Conservation (phyloP, 2,113 vertebrate species). For the Xenus cinereus region DNA sequence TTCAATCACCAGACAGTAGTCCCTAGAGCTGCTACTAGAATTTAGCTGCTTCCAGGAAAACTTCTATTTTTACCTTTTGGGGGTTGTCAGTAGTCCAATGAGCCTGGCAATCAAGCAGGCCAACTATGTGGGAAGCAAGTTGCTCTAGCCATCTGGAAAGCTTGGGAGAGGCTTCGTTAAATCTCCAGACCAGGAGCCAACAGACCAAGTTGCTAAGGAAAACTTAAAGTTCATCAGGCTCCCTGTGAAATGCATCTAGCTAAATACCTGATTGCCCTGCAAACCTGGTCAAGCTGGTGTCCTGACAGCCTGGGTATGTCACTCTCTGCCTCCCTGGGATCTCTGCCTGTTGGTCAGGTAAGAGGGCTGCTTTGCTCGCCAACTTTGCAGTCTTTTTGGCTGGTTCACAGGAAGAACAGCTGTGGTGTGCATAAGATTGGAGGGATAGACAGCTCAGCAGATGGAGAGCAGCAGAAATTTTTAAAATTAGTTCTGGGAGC, state of each 20-base stretch:
- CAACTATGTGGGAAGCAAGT: rapidly evolving
- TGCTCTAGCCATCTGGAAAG: background rate
- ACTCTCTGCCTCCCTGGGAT: background rate
- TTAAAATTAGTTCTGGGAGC: background rate
- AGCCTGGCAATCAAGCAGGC: background rate
- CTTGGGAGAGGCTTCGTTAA: background rate
- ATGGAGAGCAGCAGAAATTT: background rate
- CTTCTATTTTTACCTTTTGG: background rate
- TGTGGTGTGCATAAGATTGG: background rate
- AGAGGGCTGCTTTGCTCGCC: background rate
- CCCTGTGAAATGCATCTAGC: background rate
- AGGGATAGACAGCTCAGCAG: background rate
- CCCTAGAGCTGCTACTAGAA: background rate
- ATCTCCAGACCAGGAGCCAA: background rate
- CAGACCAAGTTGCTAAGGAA: background rate
- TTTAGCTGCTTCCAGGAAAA: background rate
- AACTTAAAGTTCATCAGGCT: background rate
- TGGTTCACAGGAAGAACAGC: background rate
- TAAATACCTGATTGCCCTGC: background rate
- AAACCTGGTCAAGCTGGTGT: background rate
- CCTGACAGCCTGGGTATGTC: background rate
- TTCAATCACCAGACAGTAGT: background rate
- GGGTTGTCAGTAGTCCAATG: background rate
- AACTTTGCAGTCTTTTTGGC: background rate
- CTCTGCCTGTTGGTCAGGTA: background rate